Conservation (phyloP, 92 coral and sea anemone species). For the Scolanthus callimorphus region DNA sequence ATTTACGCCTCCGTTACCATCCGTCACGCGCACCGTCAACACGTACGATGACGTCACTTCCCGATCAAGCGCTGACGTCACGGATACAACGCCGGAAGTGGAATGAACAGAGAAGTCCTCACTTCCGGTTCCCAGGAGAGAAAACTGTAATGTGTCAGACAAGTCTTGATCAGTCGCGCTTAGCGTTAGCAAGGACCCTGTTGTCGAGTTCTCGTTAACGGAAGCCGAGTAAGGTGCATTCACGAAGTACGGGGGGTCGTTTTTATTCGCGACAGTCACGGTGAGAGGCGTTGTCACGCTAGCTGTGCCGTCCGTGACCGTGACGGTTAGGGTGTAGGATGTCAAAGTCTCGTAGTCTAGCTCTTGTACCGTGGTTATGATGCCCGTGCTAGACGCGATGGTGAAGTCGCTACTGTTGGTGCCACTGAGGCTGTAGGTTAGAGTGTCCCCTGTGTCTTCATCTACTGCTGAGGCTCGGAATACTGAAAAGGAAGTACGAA, state of each 20-base stretch:
- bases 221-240: conserved; percentile 30
- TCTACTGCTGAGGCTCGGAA: conserved; percentile 42
- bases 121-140: conserved; percentile 35
- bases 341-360: conserved; percentile 41
- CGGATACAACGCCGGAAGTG: conserved; percentile 28
- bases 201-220: conserved; percentile 26
- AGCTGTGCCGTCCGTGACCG: conserved; percentile 28
- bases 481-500: too few relatives aligned
- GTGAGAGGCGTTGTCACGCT: conserved; percentile 9
- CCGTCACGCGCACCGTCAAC: conserved; percentile 36
- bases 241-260: conserved; percentile 24
- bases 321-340: conserved; percentile 44
- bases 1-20: conserved; percentile 27
- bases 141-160: conserved; percentile 11
- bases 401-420: conserved; percentile 17
- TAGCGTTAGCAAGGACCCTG: conserved; percentile 17
- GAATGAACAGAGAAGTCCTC: conserved; percentile 20
- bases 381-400: conserved; percentile 27
- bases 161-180: conserved; percentile 39
- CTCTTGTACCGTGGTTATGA: conserved; percentile 13
- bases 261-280: conserved; percentile 12
- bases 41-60: conserved; percentile 32
- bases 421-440: conserved; percentile 30
- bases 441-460: conserved; percentile 24
- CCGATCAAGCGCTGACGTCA: conserved; percentile 22